Evolutionary conservation across 2,888 invertebrate genomes (phyloP).

Genomic region (Abrostola tripartita): DNA sequence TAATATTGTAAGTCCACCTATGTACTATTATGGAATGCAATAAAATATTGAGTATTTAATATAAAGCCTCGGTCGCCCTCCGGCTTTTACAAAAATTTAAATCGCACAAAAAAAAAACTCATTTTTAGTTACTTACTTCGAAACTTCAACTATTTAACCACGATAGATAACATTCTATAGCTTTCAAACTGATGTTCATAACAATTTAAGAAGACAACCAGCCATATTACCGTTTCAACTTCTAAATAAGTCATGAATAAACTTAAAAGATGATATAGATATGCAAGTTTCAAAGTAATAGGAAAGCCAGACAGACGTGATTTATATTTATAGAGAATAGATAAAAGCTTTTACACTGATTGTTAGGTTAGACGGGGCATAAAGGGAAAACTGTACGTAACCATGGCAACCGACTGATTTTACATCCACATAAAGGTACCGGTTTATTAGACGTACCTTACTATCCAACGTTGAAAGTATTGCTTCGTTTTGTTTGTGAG

Average conservation of each 20-base stretch:
- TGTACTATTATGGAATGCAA: too few relatives aligned
- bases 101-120: too few relatives aligned
- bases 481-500: neutral
- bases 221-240: neutral
- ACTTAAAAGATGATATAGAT: conserved; percentile 27
- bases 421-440: conserved; percentile 22
- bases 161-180: too few relatives aligned
- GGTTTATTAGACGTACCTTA: conserved; percentile 8
- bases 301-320: conserved; percentile 28
- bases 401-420: conserved; percentile 28
- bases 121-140: too few relatives aligned
- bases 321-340: conserved; percentile 49
- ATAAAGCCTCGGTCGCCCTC: too few relatives aligned
- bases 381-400: conserved; percentile 35
- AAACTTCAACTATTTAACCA: too few relatives aligned
- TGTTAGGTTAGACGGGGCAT: conserved; percentile 44
- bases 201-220: too few relatives aligned
- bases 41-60: too few relatives aligned
- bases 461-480: neutral
- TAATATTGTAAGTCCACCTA: too few relatives aligned
- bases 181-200: too few relatives aligned
- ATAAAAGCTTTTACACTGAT: conserved; percentile 57
- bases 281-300: conserved; percentile 50
- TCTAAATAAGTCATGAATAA: conserved; percentile 9
- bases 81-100: too few relatives aligned